phyloP scores from a whole-genome alignment of 2,113 vertebrate species.

The Brachyistius frenatus region DNA sequence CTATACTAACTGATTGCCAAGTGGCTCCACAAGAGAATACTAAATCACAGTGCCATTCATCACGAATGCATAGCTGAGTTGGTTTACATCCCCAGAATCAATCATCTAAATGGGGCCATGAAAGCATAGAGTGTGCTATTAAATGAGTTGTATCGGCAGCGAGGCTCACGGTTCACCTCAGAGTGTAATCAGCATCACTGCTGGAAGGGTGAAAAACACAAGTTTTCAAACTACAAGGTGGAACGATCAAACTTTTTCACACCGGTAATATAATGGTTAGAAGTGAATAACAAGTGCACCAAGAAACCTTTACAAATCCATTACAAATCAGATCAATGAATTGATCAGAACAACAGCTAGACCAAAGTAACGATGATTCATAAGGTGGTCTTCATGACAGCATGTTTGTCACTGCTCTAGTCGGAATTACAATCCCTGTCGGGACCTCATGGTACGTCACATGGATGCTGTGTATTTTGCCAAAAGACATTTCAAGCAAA shows the following conservation, averaged over 20 bases:
- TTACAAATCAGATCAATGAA: neutral
- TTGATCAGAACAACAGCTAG: too few relatives aligned
- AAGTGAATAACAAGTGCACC: neutral
- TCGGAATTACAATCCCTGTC: too few relatives aligned
- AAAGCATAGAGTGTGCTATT: slow-evolving; percentile 54
- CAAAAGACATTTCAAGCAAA: too few relatives aligned
- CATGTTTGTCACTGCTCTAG: too few relatives aligned
- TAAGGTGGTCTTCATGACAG: too few relatives aligned
- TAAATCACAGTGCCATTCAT: slow-evolving; percentile 66
- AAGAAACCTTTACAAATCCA: neutral
- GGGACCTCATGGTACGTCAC: too few relatives aligned
- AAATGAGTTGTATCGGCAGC: slow-evolving; percentile 58
- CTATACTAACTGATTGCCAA: slow-evolving; percentile 61
- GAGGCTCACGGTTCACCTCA: slow-evolving; percentile 32
- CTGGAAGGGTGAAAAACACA: slow-evolving; percentile 25
- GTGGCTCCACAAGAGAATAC: slow-evolving; percentile 48
- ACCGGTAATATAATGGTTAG: neutral
- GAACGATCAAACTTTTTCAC: neutral
- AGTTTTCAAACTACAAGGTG: slow-evolving; percentile 8
- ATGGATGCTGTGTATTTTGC: too few relatives aligned
- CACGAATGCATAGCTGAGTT: slow-evolving; percentile 61
- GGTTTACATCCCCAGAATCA: slow-evolving; percentile 63
- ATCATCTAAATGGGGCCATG: slow-evolving; percentile 70
- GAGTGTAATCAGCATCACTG: slow-evolving; percentile 40
- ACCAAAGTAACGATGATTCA: too few relatives aligned